Evolutionary conservation across 2,797 vertebrate genomes (phyloP).

Genomic region (Bovichtus variegatus): DNA sequence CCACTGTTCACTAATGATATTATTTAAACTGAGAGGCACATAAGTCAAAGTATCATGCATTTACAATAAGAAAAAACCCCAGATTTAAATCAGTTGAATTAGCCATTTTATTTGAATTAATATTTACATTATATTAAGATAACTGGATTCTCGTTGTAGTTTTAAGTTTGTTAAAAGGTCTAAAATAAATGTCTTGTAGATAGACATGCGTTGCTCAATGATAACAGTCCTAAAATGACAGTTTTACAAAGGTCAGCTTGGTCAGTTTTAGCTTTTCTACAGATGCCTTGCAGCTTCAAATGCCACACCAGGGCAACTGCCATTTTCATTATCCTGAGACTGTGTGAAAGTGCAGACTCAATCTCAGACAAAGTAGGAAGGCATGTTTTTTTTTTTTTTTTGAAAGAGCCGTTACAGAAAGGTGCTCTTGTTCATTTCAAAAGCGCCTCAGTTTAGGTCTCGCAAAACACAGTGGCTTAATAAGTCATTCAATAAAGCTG

Average conservation of each 20-base stretch:
- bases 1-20: conserved; percentile 17
- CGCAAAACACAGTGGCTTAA: conserved; percentile 68
- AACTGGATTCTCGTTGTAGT: not conserved
- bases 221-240: conserved; percentile 7
- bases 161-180: not conserved
- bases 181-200: not conserved
- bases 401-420: conserved; percentile 53
- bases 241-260: conserved; percentile 57
- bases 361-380: conserved; percentile 64
- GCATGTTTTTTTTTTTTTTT: conserved; percentile 40
- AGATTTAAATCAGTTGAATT: not conserved
- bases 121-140: not conserved
- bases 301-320: conserved; percentile 67
- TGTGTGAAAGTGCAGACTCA: conserved; percentile 61
- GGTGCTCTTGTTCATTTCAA: conserved; percentile 75
- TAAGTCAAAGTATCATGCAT: not conserved
- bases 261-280: conserved; percentile 41
- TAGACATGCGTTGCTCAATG: conserved; percentile 24
- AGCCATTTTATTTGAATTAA: not conserved
- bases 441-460: conserved; percentile 64
- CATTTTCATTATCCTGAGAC: conserved; percentile 64
- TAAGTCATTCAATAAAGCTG: conserved; percentile 81
- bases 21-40: not conserved
- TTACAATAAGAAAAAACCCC: not conserved
- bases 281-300: conserved; percentile 64